Evolutionary conservation across 92 coral and sea anemone genomes (phyloP).

Genomic region (Anthopleura xanthogrammica): DNA sequence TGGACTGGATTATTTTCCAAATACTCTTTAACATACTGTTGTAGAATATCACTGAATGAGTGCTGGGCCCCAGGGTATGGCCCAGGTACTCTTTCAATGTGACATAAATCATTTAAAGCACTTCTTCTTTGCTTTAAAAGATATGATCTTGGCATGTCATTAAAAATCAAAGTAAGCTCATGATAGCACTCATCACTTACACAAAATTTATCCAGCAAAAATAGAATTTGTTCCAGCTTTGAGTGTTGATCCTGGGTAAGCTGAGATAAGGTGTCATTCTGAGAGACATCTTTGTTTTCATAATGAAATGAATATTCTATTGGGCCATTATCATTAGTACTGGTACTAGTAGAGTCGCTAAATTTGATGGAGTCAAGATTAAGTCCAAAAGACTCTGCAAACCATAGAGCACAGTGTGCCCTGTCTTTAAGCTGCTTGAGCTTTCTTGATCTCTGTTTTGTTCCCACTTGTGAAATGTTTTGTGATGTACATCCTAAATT

Average conservation of each 20-base stretch:
- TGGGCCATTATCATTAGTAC: background rate
- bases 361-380: slow-evolving; percentile 39
- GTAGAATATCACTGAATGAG: background rate
- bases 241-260: slow-evolving; percentile 23
- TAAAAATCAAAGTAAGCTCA: background rate
- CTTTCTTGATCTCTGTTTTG: slow-evolving; percentile 46
- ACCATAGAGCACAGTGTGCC: slow-evolving; percentile 66
- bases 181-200: slow-evolving; percentile 15
- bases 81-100: background rate
- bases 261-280: background rate
- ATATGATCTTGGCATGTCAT: background rate
- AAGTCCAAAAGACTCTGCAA: slow-evolving; percentile 54
- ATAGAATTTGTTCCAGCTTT: slow-evolving; percentile 22
- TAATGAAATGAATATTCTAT: background rate
- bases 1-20: background rate
- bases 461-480: too few relatives aligned
- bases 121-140: too few relatives aligned
- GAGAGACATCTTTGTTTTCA: background rate
- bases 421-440: slow-evolving; percentile 43
- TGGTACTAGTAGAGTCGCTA: background rate
- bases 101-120: too few relatives aligned
- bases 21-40: background rate
- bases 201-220: slow-evolving; percentile 33
- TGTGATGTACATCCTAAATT: too few relatives aligned
- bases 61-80: background rate